Conservation (phyloP, 1,140 invertebrate genomes). For the Neocloeon triangulifer region DNA sequence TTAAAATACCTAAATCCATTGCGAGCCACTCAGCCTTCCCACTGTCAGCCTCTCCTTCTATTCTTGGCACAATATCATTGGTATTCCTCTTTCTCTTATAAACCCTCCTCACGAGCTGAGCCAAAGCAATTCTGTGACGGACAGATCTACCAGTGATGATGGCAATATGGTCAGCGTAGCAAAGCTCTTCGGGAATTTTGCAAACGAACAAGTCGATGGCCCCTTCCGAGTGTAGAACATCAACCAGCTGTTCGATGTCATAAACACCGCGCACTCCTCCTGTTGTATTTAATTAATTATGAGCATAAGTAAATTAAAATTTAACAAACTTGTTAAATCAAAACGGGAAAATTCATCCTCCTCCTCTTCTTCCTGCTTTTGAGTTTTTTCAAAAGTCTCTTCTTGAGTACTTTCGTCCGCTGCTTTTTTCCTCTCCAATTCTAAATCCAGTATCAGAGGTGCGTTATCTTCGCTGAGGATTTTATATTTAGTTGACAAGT, state of each 20-base stretch:
- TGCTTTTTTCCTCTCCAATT: conserved; percentile 28
- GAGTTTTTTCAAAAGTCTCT: conserved; percentile 11
- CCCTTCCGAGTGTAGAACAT: conserved; percentile 51
- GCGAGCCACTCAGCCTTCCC: conserved; percentile 88
- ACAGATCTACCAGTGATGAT: conserved; percentile 47
- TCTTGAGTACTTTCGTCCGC: conserved; percentile 16
- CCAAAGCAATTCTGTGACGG: conserved; percentile 50
- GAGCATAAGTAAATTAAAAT: neutral
- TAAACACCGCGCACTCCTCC: conserved; percentile 59
- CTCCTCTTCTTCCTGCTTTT: conserved; percentile 17
- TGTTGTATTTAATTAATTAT: conserved; percentile 14
- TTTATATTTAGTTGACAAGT: conserved; percentile 22
- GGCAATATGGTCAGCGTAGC: conserved; percentile 66
- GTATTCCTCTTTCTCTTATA: conserved; percentile 45
- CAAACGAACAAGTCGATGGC: conserved; percentile 62
- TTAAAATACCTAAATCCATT: conserved; percentile 54
- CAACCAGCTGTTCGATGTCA: conserved; percentile 67
- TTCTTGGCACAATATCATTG: conserved; percentile 39
- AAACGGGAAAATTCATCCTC: conserved; percentile 16
- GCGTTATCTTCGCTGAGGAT: conserved; percentile 36
- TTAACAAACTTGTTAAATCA: conserved; percentile 19
- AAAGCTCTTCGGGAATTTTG: conserved; percentile 40
- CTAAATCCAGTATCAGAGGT: conserved; percentile 35
- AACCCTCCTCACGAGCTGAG: conserved; percentile 49
- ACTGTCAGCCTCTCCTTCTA: conserved; percentile 49